Evolutionary conservation across 2,113 vertebrate species (phyloP), one percentile per base, ranked within the genome.

Genomic region (Embiotoca jacksoni): DNA sequence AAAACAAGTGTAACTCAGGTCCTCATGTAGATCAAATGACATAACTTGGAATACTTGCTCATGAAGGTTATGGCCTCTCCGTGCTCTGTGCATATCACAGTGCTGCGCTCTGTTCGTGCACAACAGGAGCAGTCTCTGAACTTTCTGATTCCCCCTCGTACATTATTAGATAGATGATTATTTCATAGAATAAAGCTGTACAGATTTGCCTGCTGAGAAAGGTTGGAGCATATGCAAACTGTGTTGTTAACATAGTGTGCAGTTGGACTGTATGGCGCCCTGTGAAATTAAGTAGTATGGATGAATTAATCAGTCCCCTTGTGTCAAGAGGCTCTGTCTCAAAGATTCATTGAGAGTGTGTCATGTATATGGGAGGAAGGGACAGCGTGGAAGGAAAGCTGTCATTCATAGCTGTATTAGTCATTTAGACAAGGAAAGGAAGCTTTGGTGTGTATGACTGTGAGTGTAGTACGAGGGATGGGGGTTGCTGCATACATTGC

Each of bases 281-380:
- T 46, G 66, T 78, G 68, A 85, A 80, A 78, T 72, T 71, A 72
- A 88, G 76, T 49, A 37, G 59, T 78, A 80, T 91, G 78, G 81
- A 86, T 90, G 68, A 90, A 90, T 90, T 81, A 86, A 89, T 90
- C 85, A 89, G 80, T 61, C 63, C 68, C 78, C 66, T 79, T 75
- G 76, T 68, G 76, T 85, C 61, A 13, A 76, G 55, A 84, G 72
- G 35, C 80, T 67, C 2, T 1, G 50, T 84, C 80, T 90, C 79
- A 90, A 89, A 89, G 83, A 90, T 88, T 84, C 74, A 87, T 83
- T 59, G 66, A 73, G 57, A 72, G 62, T 72, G 68, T 58, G 53
- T 68, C 35, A 62, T 72, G 46, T 63, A 58, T 35, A 57, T 35
- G 70, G 57, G 73, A 61, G 81, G 52, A 80, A 75, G 68, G 44